Conservation (phyloP, 2,888 invertebrate genomes). For the Tenthredo mesomela region DNA sequence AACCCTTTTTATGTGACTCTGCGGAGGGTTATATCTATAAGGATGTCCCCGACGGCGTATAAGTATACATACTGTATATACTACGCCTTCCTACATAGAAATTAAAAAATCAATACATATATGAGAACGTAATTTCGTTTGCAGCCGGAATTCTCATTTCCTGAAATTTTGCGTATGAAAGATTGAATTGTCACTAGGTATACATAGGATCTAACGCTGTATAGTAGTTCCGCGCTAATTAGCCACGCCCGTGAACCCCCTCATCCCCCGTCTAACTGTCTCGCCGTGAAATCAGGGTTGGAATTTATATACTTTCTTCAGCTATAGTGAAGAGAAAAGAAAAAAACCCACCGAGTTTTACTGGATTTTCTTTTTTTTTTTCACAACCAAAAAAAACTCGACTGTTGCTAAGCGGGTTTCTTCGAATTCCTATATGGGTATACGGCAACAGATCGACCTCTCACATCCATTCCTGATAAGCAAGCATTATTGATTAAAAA, state of each 20-base stretch:
- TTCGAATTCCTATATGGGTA: background rate
- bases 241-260: background rate
- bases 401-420: background rate
- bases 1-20: background rate
- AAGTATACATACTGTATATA: background rate
- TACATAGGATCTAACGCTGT: background rate
- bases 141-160: slow-evolving; percentile 1
- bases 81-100: background rate
- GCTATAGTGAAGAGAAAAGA: background rate
- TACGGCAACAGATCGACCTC: background rate
- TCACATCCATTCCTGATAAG: background rate
- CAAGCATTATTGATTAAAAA: background rate
- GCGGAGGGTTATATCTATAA: background rate
- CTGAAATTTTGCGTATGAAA: background rate
- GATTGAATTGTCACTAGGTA: background rate
- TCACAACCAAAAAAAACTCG: background rate
- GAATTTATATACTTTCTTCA: background rate
- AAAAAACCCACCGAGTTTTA: background rate
- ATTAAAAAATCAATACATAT: background rate
- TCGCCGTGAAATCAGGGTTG: background rate
- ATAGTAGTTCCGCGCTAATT: background rate
- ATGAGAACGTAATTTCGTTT: background rate
- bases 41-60: background rate
- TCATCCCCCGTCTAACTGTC: background rate
- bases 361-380: background rate